Evolutionary conservation across 2,888 invertebrate species (phyloP).

Genomic region (Teleiodes luculella): DNA sequence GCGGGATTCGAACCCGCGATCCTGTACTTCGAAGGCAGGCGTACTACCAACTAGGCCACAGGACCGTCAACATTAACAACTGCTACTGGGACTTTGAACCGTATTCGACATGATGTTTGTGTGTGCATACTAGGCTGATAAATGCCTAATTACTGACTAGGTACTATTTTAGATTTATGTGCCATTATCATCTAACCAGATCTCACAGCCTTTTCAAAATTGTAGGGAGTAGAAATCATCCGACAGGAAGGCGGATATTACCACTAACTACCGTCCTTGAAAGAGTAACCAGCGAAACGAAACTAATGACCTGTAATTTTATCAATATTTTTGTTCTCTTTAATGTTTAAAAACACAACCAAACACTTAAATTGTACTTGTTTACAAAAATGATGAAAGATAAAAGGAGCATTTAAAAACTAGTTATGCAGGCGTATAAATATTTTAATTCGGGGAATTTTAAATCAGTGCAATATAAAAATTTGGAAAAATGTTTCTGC

Average conservation of each 20-base stretch:
- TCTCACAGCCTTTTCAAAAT: too few relatives aligned
- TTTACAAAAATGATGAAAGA: too few relatives aligned
- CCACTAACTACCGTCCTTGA: constrained; percentile 14
- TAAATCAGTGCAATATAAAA: neutral
- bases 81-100: too few relatives aligned
- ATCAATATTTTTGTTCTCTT: neutral
- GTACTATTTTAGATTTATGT: neutral
- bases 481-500: constrained; percentile 30
- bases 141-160: too few relatives aligned
- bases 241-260: constrained; percentile 10
- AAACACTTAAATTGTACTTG: neutral
- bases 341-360: neutral
- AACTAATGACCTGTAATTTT: constrained; percentile 20
- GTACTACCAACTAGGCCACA: too few relatives aligned
- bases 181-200: neutral
- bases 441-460: neutral
- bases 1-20: too few relatives aligned
- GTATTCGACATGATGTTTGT: too few relatives aligned
- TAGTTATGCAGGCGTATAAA: neutral
- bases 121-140: too few relatives aligned
- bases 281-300: constrained; percentile 16
- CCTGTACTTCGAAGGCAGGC: too few relatives aligned
- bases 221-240: too few relatives aligned
- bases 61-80: too few relatives aligned
- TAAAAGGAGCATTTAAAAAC: too few relatives aligned